Conservation (phyloP, 2,888 invertebrate genomes). For the Dryadula phaetusa region DNA sequence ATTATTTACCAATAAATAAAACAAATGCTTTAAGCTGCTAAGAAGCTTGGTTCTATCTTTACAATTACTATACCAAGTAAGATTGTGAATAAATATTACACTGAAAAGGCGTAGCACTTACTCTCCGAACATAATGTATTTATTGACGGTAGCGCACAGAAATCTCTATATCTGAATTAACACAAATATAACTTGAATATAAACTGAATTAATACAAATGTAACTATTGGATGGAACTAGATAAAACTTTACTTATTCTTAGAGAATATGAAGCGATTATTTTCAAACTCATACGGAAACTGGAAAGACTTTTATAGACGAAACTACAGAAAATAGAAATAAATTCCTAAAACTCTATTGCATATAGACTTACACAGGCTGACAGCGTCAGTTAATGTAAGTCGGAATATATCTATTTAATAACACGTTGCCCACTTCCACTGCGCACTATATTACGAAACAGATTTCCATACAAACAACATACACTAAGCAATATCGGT, state of each 20-base stretch:
- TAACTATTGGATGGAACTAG: too few species aligned
- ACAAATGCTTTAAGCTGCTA: too few species aligned
- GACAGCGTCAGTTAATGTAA: background rate
- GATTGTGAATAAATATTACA: background rate
- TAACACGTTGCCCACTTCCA: constrained; percentile 16
- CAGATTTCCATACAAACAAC: constrained; percentile 42
- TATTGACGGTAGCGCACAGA: background rate
- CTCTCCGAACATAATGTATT: background rate
- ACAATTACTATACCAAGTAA: background rate
- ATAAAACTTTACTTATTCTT: too few species aligned
- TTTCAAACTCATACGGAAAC: too few species aligned
- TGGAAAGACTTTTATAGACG: too few species aligned
- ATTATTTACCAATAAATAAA: too few species aligned
- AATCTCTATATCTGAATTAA: background rate
- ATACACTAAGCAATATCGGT: constrained; percentile 37
- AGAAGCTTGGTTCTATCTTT: background rate
- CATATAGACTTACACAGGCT: too few species aligned
- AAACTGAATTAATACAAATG: too few species aligned
- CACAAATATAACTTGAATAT: too few species aligned
- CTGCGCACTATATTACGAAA: constrained; percentile 22
- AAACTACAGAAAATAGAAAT: too few species aligned
- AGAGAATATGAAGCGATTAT: too few species aligned
- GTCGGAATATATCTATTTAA: constrained; percentile 3
- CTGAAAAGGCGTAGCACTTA: constrained; percentile 1
- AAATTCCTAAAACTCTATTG: too few species aligned